Conservation (phyloP, 2,113 vertebrate genomes). For the Apistogramma diplotaenia region DNA sequence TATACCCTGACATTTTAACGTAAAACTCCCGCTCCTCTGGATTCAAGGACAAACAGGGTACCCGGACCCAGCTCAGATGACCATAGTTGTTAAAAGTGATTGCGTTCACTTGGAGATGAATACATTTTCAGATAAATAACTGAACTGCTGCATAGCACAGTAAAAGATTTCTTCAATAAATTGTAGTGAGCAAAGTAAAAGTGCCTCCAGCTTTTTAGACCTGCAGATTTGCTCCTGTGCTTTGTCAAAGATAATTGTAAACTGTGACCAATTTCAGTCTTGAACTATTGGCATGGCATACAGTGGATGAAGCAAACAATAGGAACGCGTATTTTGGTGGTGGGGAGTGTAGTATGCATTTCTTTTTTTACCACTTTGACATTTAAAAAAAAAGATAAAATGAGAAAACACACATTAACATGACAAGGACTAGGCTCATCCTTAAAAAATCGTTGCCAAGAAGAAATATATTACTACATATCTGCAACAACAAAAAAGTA, state of each 20-base stretch:
- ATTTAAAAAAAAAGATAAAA: not conserved
- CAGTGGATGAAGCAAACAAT: not conserved
- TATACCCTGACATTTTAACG: conserved; percentile 16
- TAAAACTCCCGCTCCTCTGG: not conserved
- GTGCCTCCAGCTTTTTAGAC: not conserved
- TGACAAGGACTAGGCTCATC: not conserved
- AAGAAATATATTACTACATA: conserved; percentile 28
- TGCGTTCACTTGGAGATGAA: not conserved
- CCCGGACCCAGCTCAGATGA: not conserved
- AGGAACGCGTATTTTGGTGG: not conserved
- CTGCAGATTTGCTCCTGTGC: not conserved
- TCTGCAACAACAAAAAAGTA: conserved; percentile 36
- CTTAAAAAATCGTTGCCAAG: conserved; percentile 3
- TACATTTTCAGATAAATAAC: not conserved
- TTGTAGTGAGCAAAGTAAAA: not conserved
- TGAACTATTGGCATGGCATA: not conserved
- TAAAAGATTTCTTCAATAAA: not conserved
- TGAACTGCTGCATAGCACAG: not conserved
- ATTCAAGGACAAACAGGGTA: not conserved
- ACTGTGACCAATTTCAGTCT: not conserved
- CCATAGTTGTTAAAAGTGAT: not conserved
- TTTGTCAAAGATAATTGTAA: not conserved
- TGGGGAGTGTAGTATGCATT: not conserved
- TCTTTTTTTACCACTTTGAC: not conserved
- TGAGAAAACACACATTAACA: not conserved